phyloP scores from a whole-genome alignment of 64 coral and sea anemone species.

The Dendronephthya gigantea region DNA sequence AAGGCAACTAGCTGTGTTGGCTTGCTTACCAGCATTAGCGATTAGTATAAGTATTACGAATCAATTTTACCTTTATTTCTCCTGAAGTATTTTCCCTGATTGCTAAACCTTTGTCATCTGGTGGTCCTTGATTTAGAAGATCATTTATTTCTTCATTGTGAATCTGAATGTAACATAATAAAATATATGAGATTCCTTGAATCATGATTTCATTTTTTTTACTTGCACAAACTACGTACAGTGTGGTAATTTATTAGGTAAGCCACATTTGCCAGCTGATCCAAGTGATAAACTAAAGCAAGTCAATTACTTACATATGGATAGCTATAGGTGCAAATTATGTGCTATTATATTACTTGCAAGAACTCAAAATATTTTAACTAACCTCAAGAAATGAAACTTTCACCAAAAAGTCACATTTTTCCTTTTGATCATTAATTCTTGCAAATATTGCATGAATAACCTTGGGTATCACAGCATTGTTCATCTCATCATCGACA shows the following conservation, averaged over 20 bases:
- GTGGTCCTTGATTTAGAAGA: conserved; percentile 46
- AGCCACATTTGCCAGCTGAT: too few species aligned
- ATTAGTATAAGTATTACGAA: too few species aligned
- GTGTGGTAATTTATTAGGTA: too few species aligned
- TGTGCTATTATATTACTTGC: too few species aligned
- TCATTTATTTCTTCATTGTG: conserved; percentile 97
- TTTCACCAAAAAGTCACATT: conserved; percentile 65
- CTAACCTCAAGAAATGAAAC: conserved; percentile 87
- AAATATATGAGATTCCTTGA: background rate
- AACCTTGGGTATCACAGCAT: conserved; percentile 67
- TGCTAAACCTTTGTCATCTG: conserved; percentile 60
- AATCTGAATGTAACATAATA: conserved; percentile 43
- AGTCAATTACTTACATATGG: too few species aligned
- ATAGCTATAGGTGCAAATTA: background rate
- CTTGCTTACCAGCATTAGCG: too few species aligned
- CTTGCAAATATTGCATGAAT: conserved; percentile 55
- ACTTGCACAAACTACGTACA: too few species aligned
- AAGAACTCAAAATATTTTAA: too few species aligned
- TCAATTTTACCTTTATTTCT: conserved; percentile 67
- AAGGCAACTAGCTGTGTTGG: too few species aligned
- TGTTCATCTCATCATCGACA: conserved; percentile 31
- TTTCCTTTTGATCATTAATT: conserved; percentile 55
- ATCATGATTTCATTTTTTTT: too few species aligned
- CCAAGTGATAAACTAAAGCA: too few species aligned
- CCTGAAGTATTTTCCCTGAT: conserved; percentile 68